These are phyloP conservation scores for Malurus alboscapulatus DNA, from an alignment of 2,113 vertebrate genomes.

Conservation along the genomic window DNA sequence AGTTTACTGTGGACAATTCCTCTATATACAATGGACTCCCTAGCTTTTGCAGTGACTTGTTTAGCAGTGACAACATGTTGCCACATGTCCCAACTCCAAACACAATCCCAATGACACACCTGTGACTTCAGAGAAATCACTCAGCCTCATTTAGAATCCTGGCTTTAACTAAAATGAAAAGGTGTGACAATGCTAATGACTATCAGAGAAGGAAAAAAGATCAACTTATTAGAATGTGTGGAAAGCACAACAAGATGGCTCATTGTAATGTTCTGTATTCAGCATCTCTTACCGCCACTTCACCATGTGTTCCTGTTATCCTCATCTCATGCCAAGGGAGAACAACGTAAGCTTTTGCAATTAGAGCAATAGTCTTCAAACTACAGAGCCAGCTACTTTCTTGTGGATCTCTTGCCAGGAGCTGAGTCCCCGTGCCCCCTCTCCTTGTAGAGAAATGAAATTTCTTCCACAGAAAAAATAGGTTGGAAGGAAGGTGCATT, in stretches of 20 bases:
- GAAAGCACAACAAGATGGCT: background rate
- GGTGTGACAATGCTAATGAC: background rate
- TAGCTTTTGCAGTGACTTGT: background rate
- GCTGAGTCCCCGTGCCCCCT: background rate
- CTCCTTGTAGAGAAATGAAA: background rate
- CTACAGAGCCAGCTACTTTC: background rate
- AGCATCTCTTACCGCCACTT: fast-evolving
- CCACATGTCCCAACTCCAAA: background rate
- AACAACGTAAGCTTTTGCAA: background rate
- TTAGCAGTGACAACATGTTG: fast-evolving
- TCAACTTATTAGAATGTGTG: background rate
- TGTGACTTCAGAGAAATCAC: background rate
- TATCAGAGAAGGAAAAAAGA: background rate
- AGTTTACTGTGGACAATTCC: background rate
- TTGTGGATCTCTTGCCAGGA: background rate
- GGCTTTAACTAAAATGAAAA: background rate
- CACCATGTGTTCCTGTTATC: background rate
- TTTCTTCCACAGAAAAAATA: background rate
- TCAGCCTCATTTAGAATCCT: background rate
- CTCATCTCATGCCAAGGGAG: background rate
- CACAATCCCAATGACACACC: background rate
- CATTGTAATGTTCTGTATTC: background rate
- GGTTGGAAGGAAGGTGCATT: background rate
- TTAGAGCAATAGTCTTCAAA: background rate
- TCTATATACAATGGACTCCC: background rate